Conservation (phyloP, 2,888 invertebrate species). For the Drepanosiphum platanoidis region DNA sequence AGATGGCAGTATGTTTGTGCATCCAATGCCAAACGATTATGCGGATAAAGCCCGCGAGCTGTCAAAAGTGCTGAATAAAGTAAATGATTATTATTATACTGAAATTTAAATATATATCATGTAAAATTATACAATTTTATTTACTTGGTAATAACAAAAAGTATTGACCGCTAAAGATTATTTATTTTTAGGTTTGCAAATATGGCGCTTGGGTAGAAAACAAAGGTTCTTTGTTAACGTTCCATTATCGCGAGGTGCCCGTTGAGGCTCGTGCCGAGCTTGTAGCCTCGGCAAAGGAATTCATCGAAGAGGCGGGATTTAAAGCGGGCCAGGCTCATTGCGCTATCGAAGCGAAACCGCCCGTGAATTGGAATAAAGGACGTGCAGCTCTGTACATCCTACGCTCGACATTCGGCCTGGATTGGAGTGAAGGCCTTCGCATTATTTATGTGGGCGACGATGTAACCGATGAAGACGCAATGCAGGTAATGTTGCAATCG, state of each 20-base stretch:
- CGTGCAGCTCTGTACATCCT: conserved; percentile 90
- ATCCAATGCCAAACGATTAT: conserved; percentile 88
- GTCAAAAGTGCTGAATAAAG: conserved; percentile 79
- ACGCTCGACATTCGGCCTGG: conserved; percentile 87
- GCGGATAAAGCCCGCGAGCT: conserved; percentile 82
- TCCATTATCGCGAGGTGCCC: conserved; percentile 73
- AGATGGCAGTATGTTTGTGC: conserved; percentile 89
- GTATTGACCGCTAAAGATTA: too few relatives aligned
- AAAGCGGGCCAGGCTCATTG: conserved; percentile 83
- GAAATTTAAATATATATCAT: too few relatives aligned
- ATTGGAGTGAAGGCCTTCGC: conserved; percentile 89
- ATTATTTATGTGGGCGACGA: conserved; percentile 92
- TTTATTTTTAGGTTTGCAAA: conserved; percentile 65
- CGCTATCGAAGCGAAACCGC: conserved; percentile 90
- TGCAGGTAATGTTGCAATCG: conserved; percentile 74
- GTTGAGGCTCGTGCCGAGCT: conserved; percentile 75
- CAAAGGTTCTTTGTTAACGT: conserved; percentile 68
- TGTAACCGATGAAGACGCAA: conserved; percentile 89
- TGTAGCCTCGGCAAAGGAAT: conserved; percentile 76
- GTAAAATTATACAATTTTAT: too few relatives aligned
- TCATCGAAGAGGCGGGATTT: conserved; percentile 83
- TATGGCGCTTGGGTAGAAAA: conserved; percentile 69
- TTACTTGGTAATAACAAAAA: too few relatives aligned
- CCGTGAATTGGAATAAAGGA: conserved; percentile 91
- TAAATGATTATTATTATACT: background rate